phyloP scores from a whole-genome alignment of 2,888 invertebrate species.

The Axea sp. region DNA sequence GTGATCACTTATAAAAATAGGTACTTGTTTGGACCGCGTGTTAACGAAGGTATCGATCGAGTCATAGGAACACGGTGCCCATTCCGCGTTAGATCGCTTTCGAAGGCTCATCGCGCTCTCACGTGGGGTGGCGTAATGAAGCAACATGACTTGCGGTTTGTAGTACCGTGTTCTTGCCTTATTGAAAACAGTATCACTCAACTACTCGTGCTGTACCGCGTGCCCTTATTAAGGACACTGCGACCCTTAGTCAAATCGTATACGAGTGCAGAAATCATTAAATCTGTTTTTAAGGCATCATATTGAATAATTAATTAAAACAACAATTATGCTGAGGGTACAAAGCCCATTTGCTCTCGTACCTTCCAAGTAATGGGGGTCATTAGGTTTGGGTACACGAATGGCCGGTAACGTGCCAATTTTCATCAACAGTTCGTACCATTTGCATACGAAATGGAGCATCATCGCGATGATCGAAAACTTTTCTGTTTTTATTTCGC shows the following conservation, averaged over 20 bases:
- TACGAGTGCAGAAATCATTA: slow-evolving; percentile 21
- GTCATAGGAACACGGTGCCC: slow-evolving; percentile 2
- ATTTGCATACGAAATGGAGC: slow-evolving; percentile 28
- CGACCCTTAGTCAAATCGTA: slow-evolving; percentile 23
- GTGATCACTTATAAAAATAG: no score
- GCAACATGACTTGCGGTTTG: slow-evolving; percentile 78
- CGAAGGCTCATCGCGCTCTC: slow-evolving; percentile 70
- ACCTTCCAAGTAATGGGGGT: slow-evolving; percentile 6
- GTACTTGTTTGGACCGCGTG: no score
- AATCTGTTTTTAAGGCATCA: slow-evolving; percentile 14
- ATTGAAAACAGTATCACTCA: slow-evolving; percentile 78
- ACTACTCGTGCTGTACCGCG: slow-evolving; percentile 61
- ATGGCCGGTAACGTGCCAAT: slow-evolving; percentile 1
- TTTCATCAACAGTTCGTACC: neutral
- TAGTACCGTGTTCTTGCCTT: slow-evolving; percentile 76
- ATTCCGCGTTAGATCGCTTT: slow-evolving; percentile 64
- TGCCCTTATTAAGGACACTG: slow-evolving; percentile 32
- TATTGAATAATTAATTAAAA: slow-evolving; percentile 44
- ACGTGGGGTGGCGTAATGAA: slow-evolving; percentile 77
- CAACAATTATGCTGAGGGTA: slow-evolving; percentile 8
- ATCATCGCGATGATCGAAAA: slow-evolving; percentile 1
- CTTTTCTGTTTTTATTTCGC: slow-evolving; percentile 17
- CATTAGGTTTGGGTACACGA: slow-evolving; percentile 13
- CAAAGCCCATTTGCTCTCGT: neutral
- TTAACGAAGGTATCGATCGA: no score